Evolutionary conservation across 2,888 invertebrate species (phyloP), one percentile per base, ranked within the genome.

Genomic region (Seira ritae): DNA sequence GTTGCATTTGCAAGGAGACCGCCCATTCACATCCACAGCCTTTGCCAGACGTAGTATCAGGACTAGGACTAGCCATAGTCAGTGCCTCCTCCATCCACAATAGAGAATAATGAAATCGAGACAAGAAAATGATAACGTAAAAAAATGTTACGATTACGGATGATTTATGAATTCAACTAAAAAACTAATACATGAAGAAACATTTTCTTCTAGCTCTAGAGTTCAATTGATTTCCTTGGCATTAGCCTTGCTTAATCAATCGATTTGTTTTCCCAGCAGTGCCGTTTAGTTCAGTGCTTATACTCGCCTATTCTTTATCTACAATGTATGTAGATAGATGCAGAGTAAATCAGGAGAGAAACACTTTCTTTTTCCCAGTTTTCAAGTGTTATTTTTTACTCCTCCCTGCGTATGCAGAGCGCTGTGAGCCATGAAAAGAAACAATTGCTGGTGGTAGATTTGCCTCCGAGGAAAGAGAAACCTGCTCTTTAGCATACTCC

Each of bases 141-240:
- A 62, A 60, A 62, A 62, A 62, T 62, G 62, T 62, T 62, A 62
- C 62, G 62, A 62, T 62, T 62, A 62, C 62, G 20, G 22, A 62
- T 62, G 62, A 62, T 62, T 62, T 62, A 62, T 62, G 62, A 62
- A 62, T 62, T 62, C 15, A 62, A 62, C 6, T 50, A 22, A 62
- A 62, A 19, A 15, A 22, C 62, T 62, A 62, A 15, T 62, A n/a
- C n/a, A 20, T 62, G 62, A 8, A 62, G 62, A 22, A 62, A 20
- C 62, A 62, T 22, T 62, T 22, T 22, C 10, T 62, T 2, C 50
- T 8, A 42, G 62, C n/a, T 62, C 20, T 3, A 20, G 67, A 4
- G 8, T 15, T 10, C 31, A 67, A 67, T 67, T 67, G 67, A 67
- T 67, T 67, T 67, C 31, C 4, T 20, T 67, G 24, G 67, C 65